Conservation (phyloP, 2,888 invertebrate genomes). For the Antheraea yamamai region DNA sequence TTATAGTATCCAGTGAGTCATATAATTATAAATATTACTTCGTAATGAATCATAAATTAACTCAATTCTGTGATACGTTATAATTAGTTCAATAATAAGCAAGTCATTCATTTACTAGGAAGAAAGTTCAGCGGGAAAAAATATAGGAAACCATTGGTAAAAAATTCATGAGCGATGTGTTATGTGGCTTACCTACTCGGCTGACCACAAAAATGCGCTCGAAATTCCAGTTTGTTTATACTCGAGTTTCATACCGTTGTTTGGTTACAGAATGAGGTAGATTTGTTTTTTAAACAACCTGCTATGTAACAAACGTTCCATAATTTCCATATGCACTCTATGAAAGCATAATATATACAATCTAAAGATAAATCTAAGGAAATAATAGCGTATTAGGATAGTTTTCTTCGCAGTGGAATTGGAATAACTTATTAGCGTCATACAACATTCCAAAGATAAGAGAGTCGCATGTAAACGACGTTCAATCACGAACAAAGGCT, state of each 20-base stretch:
- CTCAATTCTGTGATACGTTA: too few relatives aligned
- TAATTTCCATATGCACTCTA: background rate
- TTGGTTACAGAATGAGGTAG: background rate
- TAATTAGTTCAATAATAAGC: too few relatives aligned
- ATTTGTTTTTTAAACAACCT: background rate
- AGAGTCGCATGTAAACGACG: constrained; percentile 49
- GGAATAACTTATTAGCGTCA: constrained; percentile 44
- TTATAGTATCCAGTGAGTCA: background rate
- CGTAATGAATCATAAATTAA: background rate
- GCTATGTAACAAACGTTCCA: background rate
- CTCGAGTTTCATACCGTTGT: background rate
- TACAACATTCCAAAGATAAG: constrained; percentile 71
- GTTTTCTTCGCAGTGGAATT: constrained; percentile 44
- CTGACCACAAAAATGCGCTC: background rate
- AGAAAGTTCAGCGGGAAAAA: too few relatives aligned
- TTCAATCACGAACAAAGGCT: constrained; percentile 60
- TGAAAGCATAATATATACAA: background rate
- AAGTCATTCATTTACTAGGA: background rate
- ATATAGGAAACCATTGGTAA: background rate
- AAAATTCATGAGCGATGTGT: background rate
- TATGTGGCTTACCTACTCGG: background rate
- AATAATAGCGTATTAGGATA: constrained; percentile 39
- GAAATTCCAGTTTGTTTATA: constrained; percentile 10
- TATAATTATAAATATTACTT: background rate
- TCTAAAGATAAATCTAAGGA: background rate